A percentile compares a stretch with the other conserved stretches of the same genome.
phyloP scores from a whole-genome alignment of 1,140 invertebrate species.

The Gryllus bimaculatus region DNA sequence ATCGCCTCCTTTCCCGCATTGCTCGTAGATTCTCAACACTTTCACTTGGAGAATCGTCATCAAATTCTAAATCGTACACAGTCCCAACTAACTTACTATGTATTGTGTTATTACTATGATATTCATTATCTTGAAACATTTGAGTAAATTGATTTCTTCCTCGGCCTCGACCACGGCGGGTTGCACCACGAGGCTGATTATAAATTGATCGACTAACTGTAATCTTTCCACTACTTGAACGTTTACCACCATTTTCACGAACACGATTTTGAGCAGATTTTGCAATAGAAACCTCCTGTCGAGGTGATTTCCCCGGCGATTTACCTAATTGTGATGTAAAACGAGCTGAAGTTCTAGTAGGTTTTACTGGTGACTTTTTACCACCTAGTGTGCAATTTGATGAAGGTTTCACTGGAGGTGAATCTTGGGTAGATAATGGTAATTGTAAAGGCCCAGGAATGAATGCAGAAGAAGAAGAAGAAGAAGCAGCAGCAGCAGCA shows the following conservation, averaged over 20 bases:
- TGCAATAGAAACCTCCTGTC: constrained; percentile 34
- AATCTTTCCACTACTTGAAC: constrained; percentile 7
- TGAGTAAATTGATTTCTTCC: constrained; percentile 46
- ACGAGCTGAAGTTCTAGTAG: constrained; percentile 50
- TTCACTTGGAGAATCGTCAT: constrained; percentile 66
- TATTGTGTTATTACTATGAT: constrained; percentile 44
- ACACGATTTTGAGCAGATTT: constrained; percentile 17
- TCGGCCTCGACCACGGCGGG: constrained; percentile 54
- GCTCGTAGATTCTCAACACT: constrained; percentile 65
- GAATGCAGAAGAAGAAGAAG: not conserved
- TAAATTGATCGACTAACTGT: constrained; percentile 13
- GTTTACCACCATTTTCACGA: not conserved
- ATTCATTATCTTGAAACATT: constrained; percentile 32
- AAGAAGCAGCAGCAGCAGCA: not conserved
- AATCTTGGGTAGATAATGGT: not conserved
- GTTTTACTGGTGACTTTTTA: constrained; percentile 55
- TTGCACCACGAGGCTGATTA: constrained; percentile 19
- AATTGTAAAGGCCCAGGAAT: constrained; percentile 19
- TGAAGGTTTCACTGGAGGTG: constrained; percentile 25
- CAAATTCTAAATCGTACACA: constrained; percentile 77
- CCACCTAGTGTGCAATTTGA: constrained; percentile 29
- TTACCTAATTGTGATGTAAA: constrained; percentile 47
- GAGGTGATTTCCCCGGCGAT: constrained; percentile 60
- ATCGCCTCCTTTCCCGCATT: constrained; percentile 68
- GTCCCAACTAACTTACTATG: constrained; percentile 73